Evolutionary conservation across 2,113 vertebrate species (phyloP), one percentile per base, ranked within the genome.

Genomic region (Otus sunia): DNA sequence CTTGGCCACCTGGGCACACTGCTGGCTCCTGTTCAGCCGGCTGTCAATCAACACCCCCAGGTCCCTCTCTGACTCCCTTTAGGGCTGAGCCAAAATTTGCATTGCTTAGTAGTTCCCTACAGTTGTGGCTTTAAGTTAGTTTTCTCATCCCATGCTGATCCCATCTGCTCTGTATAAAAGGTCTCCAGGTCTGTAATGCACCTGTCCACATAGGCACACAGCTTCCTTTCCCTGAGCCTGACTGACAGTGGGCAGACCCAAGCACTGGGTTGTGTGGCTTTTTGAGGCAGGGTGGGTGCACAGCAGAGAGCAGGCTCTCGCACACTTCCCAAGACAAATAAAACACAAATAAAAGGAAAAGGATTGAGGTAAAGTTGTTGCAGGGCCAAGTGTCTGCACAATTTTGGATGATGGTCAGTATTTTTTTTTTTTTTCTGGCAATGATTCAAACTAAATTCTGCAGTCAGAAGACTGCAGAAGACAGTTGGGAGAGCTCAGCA

Each of bases 191-290:
- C 45, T 58, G 59, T 53, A 92, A 25, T 0, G 1, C 19, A 16
- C 4, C 41, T 69, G 41, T 78, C 34, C 41, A 4, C 0, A 1
- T 6, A 45, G 50, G 22, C 29, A 19, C 41, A 27, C 0, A 0
- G 36, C 19, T 81, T 58, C 53, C 15, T 66, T 66, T 36, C 36
- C 36, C 15, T 27, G 47, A 39, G 23, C 56, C 75, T 55, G 79
- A 21, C 37, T 53, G 37, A 25, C 67, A 18, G 0, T 1, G 14
- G 43, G 62, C 75, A 72, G 37, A 58, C 53, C 6, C 0, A 3
- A 59, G n/a, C 3, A 0, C 12, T 36, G 83, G 23, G 27, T 21
- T 0, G 0, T 26, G 17, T 32, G 17, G 20, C 17, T 39, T 43
- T 58, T 91, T 16, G 69, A 26, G 21, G 36, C 58, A 43, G 62